Evolutionary conservation across 1,140 invertebrate genomes (phyloP), one percentile per base, ranked within the genome.

Genomic region (Lepidostoma basale): DNA sequence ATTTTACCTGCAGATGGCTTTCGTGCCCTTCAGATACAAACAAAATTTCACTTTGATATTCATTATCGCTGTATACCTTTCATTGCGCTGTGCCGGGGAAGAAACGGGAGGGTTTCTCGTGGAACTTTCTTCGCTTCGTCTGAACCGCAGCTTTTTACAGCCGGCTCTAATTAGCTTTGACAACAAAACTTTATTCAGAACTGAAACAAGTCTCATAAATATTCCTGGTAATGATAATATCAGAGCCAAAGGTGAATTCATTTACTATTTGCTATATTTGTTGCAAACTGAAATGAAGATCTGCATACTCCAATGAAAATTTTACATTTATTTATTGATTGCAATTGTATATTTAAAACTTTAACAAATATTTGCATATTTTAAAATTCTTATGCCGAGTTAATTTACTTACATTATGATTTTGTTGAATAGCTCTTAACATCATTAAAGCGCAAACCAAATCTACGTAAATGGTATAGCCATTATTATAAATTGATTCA

Each of bases 101-200:
- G 62, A 54, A 65, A 65, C 9, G 47, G 22, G 58, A 5, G n/a
- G 6, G 30, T 39, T 23, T 12, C 33, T 63, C 6, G 45, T 26
- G 45, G 25, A 42, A 44, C 45, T 56, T 65, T 39, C 47, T 26
- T 54, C 39, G 28, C 47, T 26, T 54, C 39, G 28, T 40, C 12
- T 6, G 33, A 60, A 67, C 69, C 65, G 62, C 62, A 60, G 65
- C 65, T 68, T 71, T 71, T 71, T 62, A 59, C 66, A 68, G 69
- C 45, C 60, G 26, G 33, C 64, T 33, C 65, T 71, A 71, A 71
- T 71, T 71, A 68, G 65, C 69, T 68, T 68, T 68, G 56, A 65
- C 62, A 56, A 10, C 33, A 47, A 12, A 65, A 65, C 26, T 56
- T 54, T 65, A 22, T 49, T 54, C 26, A 16, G 25, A 16, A 54